Percentiles rank a stretch among this genome's conserved stretches.
Conservation (phyloP, 2,888 invertebrate genomes). For the Venusia cambrica region DNA sequence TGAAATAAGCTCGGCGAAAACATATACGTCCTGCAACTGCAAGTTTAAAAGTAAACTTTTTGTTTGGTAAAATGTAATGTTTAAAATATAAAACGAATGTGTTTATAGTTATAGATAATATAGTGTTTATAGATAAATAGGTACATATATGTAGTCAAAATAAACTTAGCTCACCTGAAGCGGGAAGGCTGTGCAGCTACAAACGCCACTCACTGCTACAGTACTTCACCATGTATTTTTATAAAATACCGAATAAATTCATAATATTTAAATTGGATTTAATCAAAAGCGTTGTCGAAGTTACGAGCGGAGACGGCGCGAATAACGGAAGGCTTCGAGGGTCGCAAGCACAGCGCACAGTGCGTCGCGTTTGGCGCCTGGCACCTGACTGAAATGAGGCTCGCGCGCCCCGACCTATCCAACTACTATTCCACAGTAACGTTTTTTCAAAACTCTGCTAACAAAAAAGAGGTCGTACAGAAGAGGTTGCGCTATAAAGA, state of each 20-base stretch:
- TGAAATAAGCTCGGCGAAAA: no score
- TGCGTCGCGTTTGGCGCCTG: constrained; percentile 71
- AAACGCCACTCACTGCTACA: constrained; percentile 59
- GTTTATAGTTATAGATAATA: no score
- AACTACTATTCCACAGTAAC: constrained; percentile 64
- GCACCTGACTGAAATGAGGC: constrained; percentile 76
- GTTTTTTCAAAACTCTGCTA: constrained; percentile 68
- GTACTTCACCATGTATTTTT: constrained; percentile 33
- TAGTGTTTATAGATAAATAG: no score
- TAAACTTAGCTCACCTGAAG: constrained; percentile 57
- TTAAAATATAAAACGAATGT: no score
- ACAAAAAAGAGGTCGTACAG: constrained; percentile 67
- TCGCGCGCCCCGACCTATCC: constrained; percentile 78
- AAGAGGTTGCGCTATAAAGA: constrained; percentile 76
- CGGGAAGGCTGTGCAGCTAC: constrained; percentile 45
- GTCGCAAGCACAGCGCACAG: constrained; percentile 43
- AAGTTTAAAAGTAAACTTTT: no score
- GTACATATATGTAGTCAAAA: no score
- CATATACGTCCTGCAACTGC: no score
- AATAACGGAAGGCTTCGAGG: constrained; percentile 50
- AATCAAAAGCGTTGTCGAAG: constrained; percentile 21
- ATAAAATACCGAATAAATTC: constrained; percentile 28
- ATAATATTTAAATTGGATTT: constrained; percentile 18
- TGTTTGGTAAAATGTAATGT: no score
- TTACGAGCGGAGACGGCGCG: constrained; percentile 33